These are phyloP conservation scores for Spodoptera frugiperda DNA, from an alignment of 1,140 invertebrate species.

Conservation along the genomic window DNA sequence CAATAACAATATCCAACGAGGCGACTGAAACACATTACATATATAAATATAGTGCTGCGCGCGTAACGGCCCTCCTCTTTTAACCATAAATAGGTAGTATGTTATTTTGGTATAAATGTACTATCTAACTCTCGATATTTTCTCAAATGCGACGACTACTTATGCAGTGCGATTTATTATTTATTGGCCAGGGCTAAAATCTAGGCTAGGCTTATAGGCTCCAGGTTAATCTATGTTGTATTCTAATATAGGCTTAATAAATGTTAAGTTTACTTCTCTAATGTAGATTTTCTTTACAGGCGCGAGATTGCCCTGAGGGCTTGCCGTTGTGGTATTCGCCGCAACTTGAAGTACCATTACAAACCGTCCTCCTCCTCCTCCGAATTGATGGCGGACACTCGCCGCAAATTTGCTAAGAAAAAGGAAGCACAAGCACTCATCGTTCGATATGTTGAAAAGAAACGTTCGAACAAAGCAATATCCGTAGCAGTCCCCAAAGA, in stretches of 20 bases:
- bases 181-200: too few relatives aligned
- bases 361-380: conserved; percentile 78
- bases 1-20: too few relatives aligned
- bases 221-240: too few relatives aligned
- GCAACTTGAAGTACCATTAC: conserved; percentile 68
- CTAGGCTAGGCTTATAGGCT: too few relatives aligned
- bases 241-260: not conserved
- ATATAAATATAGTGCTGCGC: too few relatives aligned
- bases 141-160: too few relatives aligned
- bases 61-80: too few relatives aligned
- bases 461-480: conserved; percentile 40
- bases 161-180: too few relatives aligned
- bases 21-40: too few relatives aligned
- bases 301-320: conserved; percentile 74
- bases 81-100: too few relatives aligned
- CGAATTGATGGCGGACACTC: conserved; percentile 55
- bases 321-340: conserved; percentile 76
- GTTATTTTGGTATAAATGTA: too few relatives aligned
- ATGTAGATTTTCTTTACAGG: conserved; percentile 53
- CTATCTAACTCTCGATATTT: too few relatives aligned
- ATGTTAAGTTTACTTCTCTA: not conserved
- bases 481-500: conserved; percentile 46
- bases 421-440: conserved; percentile 53
- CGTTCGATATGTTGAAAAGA: conserved; percentile 59
- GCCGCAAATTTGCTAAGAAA: conserved; percentile 56